These are phyloP conservation scores for Rhopalosiphum maidis DNA, from an alignment of 1,140 invertebrate genomes.

Conservation along the genomic window DNA sequence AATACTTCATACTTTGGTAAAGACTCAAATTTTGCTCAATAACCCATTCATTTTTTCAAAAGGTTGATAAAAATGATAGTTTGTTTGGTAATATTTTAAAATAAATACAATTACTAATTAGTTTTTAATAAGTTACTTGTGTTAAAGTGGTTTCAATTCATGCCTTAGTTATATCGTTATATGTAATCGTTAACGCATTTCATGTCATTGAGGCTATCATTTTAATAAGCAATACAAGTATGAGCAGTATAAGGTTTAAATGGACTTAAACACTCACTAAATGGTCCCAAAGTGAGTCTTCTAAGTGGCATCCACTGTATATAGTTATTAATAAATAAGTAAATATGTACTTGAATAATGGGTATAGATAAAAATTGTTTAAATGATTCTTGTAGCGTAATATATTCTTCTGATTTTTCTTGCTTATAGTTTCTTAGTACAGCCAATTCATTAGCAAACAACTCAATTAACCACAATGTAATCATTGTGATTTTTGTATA, in stretches of 20 bases:
- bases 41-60: no score
- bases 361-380: conserved; percentile 73
- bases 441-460: conserved; percentile 88
- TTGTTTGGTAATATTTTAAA: no score
- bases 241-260: neutral
- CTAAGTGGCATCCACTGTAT: neutral
- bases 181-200: neutral
- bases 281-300: neutral
- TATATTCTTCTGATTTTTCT: conserved; percentile 68
- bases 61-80: no score
- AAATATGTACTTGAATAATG: conserved; percentile 67
- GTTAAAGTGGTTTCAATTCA: no score
- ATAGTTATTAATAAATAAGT: neutral
- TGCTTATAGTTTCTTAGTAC: conserved; percentile 70
- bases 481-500: conserved; percentile 89
- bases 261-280: no score
- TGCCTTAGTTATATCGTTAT: no score
- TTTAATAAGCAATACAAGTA: neutral
- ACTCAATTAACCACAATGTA: conserved; percentile 90
- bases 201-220: neutral
- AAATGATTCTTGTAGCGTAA: conserved; percentile 80
- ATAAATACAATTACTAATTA: no score
- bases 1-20: no score
- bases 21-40: no score
- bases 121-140: no score